Evolutionary conservation across 2,113 vertebrate species (phyloP), one percentile per base, ranked within the genome.

Genomic region (Lathamus discolor): DNA sequence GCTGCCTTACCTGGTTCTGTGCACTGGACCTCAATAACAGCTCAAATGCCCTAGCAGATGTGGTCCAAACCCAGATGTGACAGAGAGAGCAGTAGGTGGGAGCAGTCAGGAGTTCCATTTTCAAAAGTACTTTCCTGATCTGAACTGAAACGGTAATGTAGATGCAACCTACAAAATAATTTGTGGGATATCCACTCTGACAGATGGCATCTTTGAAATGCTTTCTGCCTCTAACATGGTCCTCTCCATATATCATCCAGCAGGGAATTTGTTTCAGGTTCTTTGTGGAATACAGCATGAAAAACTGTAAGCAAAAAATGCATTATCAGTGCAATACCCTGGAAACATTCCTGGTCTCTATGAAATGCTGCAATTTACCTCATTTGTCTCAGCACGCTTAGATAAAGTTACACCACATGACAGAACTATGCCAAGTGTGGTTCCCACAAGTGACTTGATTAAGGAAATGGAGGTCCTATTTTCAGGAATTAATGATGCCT

Each of bases 1-100:
- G 46, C 31, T 1, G 1, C 18, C 6, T 3, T 46, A 1, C 43
- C 68, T 0, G 0, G 7, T 66, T 41, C 63, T 57, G 25, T 25
- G 54, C 24, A 3, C 31, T 37, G 33, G 16, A 28, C 15, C 19
- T 49, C 79, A 27, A 29, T 4, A 37, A 39, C 20, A 73, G 48
- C 48, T 11, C 28, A 10, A 41, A 55, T 9, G 43, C 16, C 33
- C 18, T 20, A 1, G 2, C 0, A 62, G 15, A 3, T 37, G 44
- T 31, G 54, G 25, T 62, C 27, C 76, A 55, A 39, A 80, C 1
- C 35, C 35, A 37, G 6, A 18, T 17, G 28, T 48, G 54, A 12
- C 79, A 66, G 63, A 35, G 29, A 59, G 9, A 61, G 57, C 44
- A 46, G 23, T 13, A n/a, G 51, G 16, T 19, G 44, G 24, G 29